These are phyloP conservation scores for Caenorhabditis sp. DNA, from an alignment of 2,888 invertebrate species.

Conservation along the genomic window DNA sequence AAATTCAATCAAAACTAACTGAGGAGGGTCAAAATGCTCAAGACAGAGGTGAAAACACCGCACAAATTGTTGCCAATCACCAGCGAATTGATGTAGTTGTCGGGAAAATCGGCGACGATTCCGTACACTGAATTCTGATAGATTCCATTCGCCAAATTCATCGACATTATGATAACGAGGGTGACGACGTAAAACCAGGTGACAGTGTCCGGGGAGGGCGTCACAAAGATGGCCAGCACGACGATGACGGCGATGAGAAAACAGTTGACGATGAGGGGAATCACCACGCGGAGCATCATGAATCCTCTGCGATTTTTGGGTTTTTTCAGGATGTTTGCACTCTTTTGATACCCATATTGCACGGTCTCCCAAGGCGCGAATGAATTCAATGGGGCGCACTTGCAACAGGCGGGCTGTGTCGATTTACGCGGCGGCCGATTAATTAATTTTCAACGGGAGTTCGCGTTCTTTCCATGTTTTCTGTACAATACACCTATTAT, in stretches of 20 bases:
- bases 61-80: conserved; percentile 83
- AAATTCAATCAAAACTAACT: conserved; percentile 64
- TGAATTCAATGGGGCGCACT: too few species aligned
- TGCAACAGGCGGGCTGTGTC: too few species aligned
- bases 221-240: conserved; percentile 80
- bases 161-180: conserved; percentile 80
- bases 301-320: conserved; percentile 84
- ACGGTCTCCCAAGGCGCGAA: too few species aligned
- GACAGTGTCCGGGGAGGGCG: conserved; percentile 78
- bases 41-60: conserved; percentile 78
- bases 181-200: conserved; percentile 80
- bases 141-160: conserved; percentile 89
- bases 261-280: conserved; percentile 74
- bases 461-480: too few species aligned
- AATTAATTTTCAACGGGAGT: too few species aligned
- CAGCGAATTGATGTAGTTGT: conserved; percentile 91
- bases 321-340: not conserved
- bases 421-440: too few species aligned
- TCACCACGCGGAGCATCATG: conserved; percentile 88
- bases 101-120: conserved; percentile 90
- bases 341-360: too few species aligned
- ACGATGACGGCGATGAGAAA: conserved; percentile 80
- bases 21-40: conserved; percentile 74
- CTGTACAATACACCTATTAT: too few species aligned
- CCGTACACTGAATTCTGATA: conserved; percentile 97